Evolutionary conservation across 2,888 invertebrate species (phyloP), one percentile per base, ranked within the genome.

Genomic region (Blastobasis adustella): DNA sequence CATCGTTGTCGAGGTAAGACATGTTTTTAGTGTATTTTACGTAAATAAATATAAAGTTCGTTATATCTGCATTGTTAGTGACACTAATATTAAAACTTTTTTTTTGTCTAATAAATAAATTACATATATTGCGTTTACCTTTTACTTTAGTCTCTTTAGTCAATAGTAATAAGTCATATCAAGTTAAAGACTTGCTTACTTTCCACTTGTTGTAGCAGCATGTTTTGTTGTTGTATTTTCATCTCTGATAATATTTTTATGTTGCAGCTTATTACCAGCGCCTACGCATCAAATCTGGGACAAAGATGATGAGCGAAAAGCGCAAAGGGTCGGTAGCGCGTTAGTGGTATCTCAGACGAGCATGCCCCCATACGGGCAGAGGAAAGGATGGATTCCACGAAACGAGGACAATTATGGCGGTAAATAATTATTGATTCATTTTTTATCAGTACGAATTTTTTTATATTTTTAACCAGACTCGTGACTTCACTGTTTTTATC

Each of bases 351-450:
- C 96, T 5, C 93, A 94, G 65, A 92, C 93, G 10, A 94, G 94
- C 59, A 93, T 95, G 5, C 98, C 98, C 0, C 97, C 98, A 0
- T 99, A 99, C 86, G 98, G 98, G 0, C 95, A 97, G 70, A 91
- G 99, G 60, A 93, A 94, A 82, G 97, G 96, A 67, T 99, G 98
- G 97, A 90, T 98, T 6, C 99, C 99, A 0, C 89, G 98, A 49
- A 91, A 90, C 49, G 92, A 93, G 49, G 95, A 92, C 0, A 93
- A 93, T 66, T 93, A 89, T 76, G 93, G 92, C 66, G 90, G 90
- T 90, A 58, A 23, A 4, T 37, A 38, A 41, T 23, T n/a, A 37
- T 41, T 51, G 44, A 40, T 40, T 40, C 1, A 40, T 9, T 40
- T 40, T 40, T 40, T 8, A 8, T 40, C 2, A 9, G 41, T 8